A percentile compares a stretch with the other conserved stretches of the same genome.
These are phyloP conservation scores for Myiothlypis chrysogaster DNA, from an alignment of 2,797 vertebrate species.

Conservation along the genomic window DNA sequence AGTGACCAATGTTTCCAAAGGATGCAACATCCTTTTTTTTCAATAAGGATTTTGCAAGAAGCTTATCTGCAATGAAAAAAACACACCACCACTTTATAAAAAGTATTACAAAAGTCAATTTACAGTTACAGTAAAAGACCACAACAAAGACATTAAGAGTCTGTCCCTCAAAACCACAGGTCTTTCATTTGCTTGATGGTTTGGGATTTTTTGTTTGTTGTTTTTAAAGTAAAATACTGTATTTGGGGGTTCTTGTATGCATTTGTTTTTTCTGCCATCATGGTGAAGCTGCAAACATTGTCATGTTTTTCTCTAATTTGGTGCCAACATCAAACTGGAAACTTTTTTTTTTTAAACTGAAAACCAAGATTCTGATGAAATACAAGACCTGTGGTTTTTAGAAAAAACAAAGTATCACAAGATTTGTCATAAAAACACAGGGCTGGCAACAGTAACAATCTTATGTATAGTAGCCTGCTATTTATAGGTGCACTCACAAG, in stretches of 20 bases:
- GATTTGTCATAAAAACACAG: slow-evolving; percentile 41
- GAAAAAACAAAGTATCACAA: slow-evolving; percentile 56
- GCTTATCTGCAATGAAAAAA: slow-evolving; percentile 43
- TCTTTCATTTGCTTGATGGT: slow-evolving; percentile 51
- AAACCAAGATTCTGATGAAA: slow-evolving; percentile 54
- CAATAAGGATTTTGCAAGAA: slow-evolving; percentile 48
- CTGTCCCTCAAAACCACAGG: slow-evolving; percentile 48
- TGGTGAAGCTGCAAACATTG: slow-evolving; percentile 26
- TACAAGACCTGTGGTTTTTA: slow-evolving; percentile 44
- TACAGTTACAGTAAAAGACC: slow-evolving; percentile 61
- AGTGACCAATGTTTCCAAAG: slow-evolving; percentile 19
- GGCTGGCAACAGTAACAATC: background rate
- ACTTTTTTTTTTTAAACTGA: background rate
- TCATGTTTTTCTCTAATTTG: slow-evolving; percentile 49
- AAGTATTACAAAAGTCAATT: slow-evolving; percentile 61
- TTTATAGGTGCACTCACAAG: slow-evolving; percentile 23
- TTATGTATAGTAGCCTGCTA: slow-evolving; percentile 20
- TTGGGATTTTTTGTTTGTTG: slow-evolving; percentile 53
- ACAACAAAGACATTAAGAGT: slow-evolving; percentile 53
- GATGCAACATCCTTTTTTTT: slow-evolving; percentile 30
- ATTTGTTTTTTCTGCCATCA: slow-evolving; percentile 30
- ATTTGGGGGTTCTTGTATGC: slow-evolving; percentile 7
- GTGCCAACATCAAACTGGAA: slow-evolving; percentile 40
- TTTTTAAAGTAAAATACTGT: slow-evolving; percentile 50
- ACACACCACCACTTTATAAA: background rate